These are phyloP conservation scores for Hypsopygia costalis DNA, from an alignment of 2,888 invertebrate genomes.

Conservation along the genomic window DNA sequence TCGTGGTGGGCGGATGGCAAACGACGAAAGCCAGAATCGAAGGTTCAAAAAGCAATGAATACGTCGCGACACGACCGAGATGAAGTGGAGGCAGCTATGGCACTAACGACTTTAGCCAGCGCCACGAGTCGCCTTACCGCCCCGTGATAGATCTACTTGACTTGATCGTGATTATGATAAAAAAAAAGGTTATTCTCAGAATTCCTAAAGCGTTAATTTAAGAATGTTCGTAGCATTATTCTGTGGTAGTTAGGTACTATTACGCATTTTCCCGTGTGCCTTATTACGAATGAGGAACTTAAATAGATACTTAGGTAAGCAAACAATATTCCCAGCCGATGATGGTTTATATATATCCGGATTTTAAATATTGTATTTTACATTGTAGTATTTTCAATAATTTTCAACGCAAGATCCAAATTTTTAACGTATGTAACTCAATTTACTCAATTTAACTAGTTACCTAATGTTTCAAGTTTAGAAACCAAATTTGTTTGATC, in stretches of 20 bases:
- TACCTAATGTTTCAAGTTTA: no score
- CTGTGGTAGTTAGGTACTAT: not conserved
- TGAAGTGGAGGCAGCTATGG: constrained; percentile 88
- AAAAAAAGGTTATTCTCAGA: not conserved
- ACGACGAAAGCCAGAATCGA: constrained; percentile 48
- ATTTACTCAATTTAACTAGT: no score
- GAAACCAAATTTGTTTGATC: no score
- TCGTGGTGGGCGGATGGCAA: constrained; percentile 81
- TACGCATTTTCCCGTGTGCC: not conserved
- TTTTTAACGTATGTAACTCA: no score
- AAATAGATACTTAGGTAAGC: no score
- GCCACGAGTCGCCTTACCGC: constrained; percentile 53
- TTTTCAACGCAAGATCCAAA: no score
- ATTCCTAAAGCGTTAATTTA: not conserved
- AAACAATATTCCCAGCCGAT: no score
- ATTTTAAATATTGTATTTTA: no score
- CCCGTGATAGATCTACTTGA: constrained; percentile 24
- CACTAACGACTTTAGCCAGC: constrained; percentile 84
- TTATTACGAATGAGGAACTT: not conserved
- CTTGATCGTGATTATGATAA: not conserved
- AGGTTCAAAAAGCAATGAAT: constrained; percentile 41
- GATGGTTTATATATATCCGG: no score
- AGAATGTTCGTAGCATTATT: no score
- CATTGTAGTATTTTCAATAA: no score
- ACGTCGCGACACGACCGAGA: constrained; percentile 82